A percentile compares a stretch with the other conserved stretches of the same genome.
Conservation (phyloP, 2,113 vertebrate species). For the Smithornis capensis region DNA sequence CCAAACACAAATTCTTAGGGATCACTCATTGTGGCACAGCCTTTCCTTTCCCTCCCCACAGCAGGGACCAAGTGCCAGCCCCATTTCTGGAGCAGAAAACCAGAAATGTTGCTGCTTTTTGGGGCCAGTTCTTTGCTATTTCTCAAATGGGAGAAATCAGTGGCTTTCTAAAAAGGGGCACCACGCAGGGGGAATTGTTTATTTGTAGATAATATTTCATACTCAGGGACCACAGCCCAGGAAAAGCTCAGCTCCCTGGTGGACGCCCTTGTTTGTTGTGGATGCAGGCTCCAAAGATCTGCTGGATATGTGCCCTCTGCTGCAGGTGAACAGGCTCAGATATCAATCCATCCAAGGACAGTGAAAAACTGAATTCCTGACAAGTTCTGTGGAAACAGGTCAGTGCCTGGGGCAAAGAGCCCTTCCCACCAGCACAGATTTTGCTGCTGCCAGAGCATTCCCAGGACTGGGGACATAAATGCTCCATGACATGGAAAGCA, state of each 20-base stretch:
- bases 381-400: background rate
- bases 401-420: background rate
- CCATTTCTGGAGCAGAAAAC: background rate
- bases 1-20: background rate
- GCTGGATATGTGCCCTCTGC: background rate
- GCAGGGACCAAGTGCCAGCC: background rate
- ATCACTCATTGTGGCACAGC: background rate
- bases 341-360: background rate
- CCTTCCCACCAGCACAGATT: background rate
- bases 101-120: background rate
- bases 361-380: slow-evolving; percentile 2
- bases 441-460: background rate
- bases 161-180: background rate
- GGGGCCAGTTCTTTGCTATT: background rate
- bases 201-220: background rate
- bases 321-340: slow-evolving; percentile 11
- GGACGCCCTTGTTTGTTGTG: background rate
- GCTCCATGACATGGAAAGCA: accelerated
- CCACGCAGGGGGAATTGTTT: background rate
- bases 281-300: background rate
- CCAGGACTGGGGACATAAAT: background rate
- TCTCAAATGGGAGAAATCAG: background rate
- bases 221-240: background rate
- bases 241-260: background rate
- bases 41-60: background rate